Conservation (phyloP, 2,888 invertebrate species). For the Xylophagus ater region DNA sequence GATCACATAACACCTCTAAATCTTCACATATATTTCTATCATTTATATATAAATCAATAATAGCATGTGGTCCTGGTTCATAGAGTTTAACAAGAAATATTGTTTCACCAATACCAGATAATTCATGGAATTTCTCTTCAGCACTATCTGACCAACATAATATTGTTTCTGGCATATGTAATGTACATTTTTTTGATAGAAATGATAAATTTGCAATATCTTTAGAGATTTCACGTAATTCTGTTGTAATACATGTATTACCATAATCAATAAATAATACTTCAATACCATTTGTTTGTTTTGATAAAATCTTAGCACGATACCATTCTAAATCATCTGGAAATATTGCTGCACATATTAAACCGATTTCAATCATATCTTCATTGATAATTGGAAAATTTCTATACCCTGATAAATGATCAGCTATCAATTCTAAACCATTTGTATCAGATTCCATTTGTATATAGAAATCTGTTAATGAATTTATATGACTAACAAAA, state of each 20-base stretch:
- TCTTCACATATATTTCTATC: conserved; percentile 51
- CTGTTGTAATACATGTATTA: conserved; percentile 47
- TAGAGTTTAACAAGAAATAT: conserved; percentile 58
- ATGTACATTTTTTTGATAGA: conserved; percentile 49
- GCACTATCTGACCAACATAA: conserved; percentile 55
- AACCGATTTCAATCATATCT: conserved; percentile 39
- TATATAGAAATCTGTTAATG: conserved; percentile 66
- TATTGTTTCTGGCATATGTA: conserved; percentile 47
- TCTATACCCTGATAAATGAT: conserved; percentile 45
- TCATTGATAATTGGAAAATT: conserved; percentile 43
- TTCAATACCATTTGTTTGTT: conserved; percentile 45
- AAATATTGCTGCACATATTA: conserved; percentile 53
- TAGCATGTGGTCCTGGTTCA: conserved; percentile 52
- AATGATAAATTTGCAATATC: conserved; percentile 48
- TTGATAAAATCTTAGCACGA: conserved; percentile 49
- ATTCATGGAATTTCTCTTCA: conserved; percentile 51
- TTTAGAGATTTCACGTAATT: conserved; percentile 48
- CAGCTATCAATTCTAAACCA: conserved; percentile 48
- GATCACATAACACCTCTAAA: conserved; percentile 45
- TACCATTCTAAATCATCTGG: conserved; percentile 57
- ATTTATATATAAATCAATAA: conserved; percentile 50
- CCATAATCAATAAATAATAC: conserved; percentile 61
- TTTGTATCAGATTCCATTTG: conserved; percentile 56
- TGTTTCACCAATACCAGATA: conserved; percentile 57
- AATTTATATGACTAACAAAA: conserved; percentile 62